Conservation (phyloP, 2,888 invertebrate genomes). For the Lapara coniferarum region DNA sequence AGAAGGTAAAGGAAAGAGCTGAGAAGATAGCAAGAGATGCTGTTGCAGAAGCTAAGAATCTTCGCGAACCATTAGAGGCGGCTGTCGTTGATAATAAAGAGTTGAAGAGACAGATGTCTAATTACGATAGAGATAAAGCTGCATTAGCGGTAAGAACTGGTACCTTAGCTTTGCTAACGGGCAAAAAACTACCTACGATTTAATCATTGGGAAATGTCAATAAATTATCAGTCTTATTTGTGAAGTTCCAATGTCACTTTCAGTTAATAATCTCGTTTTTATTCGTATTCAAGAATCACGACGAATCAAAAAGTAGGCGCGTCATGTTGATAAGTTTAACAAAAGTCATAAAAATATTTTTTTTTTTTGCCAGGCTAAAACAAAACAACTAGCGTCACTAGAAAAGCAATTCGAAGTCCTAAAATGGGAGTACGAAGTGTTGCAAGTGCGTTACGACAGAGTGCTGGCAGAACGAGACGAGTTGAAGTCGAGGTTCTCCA, state of each 20-base stretch:
- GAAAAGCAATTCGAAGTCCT: slow-evolving; percentile 85
- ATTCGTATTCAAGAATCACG: no score
- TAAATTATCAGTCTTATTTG: no score
- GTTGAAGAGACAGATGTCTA: slow-evolving; percentile 89
- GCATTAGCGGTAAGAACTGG: slow-evolving; percentile 83
- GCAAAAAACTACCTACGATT: no score
- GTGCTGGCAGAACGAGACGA: slow-evolving; percentile 90
- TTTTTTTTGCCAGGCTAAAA: slow-evolving; percentile 72
- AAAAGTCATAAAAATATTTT: no score
- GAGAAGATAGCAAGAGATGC: slow-evolving; percentile 88
- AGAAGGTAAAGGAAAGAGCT: slow-evolving; percentile 89
- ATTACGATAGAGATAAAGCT: slow-evolving; percentile 93
- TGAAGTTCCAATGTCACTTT: no score
- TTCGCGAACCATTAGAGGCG: slow-evolving; percentile 88
- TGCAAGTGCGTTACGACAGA: slow-evolving; percentile 91
- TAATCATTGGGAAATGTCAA: no score
- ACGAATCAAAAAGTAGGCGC: no score
- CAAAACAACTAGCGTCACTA: slow-evolving; percentile 75
- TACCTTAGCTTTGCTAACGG: no score
- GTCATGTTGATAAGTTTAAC: no score
- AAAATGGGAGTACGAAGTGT: slow-evolving; percentile 86
- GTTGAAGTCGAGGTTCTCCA: slow-evolving; percentile 89
- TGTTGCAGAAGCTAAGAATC: slow-evolving; percentile 88
- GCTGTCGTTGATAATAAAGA: slow-evolving; percentile 89
- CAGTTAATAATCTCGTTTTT: no score